These are phyloP conservation scores for Rhizoglyphus robini DNA, from an alignment of 1,140 invertebrate genomes.

Conservation along the genomic window DNA sequence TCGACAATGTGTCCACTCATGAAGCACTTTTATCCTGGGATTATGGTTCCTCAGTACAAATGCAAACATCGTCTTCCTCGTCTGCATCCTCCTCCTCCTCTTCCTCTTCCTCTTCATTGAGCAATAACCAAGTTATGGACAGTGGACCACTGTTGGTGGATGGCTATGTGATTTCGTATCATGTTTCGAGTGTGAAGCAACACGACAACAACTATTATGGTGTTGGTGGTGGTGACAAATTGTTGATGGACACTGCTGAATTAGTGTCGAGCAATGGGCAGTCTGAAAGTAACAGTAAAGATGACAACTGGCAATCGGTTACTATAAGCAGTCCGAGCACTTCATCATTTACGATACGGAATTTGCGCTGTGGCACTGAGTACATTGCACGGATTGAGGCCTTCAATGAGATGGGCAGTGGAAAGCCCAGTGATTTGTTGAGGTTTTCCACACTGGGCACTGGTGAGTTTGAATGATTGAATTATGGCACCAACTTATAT, in stretches of 20 bases:
- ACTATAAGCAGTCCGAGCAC: slow-evolving; percentile 49
- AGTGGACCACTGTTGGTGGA: slow-evolving; percentile 4
- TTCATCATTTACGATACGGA: slow-evolving; percentile 48
- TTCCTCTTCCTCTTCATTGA: neutral
- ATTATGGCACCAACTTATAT: too few relatives aligned
- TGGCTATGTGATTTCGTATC: slow-evolving; percentile 13
- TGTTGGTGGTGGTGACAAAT: neutral
- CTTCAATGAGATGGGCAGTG: slow-evolving; percentile 34
- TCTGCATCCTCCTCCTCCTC: neutral
- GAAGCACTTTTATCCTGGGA: slow-evolving; percentile 15
- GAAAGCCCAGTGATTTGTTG: slow-evolving; percentile 32
- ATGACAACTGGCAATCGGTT: slow-evolving; percentile 45
- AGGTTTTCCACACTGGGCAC: slow-evolving; percentile 35
- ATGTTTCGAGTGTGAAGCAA: neutral
- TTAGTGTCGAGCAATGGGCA: too few relatives aligned
- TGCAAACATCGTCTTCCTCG: neutral
- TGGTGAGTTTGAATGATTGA: slow-evolving; percentile 29
- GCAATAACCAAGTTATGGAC: neutral
- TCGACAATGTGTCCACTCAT: slow-evolving; percentile 11
- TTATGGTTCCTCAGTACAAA: neutral
- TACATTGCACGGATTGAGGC: slow-evolving; percentile 42
- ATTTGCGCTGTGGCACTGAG: slow-evolving; percentile 53
- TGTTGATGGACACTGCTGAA: neutral
- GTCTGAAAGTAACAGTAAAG: slow-evolving; percentile 23
- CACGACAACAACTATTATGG: neutral